Evolutionary conservation across 2,113 vertebrate species (phyloP).

Genomic region (Oostethus manadensis): DNA sequence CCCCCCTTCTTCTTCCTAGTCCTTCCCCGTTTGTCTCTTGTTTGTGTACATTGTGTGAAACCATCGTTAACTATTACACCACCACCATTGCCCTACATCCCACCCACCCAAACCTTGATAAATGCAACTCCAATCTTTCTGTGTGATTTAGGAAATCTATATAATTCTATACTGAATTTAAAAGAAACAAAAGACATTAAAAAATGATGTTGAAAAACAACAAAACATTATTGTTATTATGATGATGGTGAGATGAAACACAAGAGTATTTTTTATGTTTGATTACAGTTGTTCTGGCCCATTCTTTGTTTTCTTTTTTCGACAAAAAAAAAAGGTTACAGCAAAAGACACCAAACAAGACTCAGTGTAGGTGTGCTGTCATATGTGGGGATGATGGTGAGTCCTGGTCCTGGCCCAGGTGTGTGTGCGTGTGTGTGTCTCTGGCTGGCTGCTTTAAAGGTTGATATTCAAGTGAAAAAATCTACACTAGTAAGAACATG

Average conservation of each 20-base stretch:
- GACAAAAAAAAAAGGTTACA: constrained; percentile 8
- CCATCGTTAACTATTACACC: constrained; percentile 64
- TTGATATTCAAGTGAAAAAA: constrained; percentile 41
- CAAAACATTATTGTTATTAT: constrained; percentile 15
- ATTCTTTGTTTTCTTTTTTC: constrained; percentile 55
- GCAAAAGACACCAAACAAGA: constrained; percentile 32
- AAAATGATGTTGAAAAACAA: constrained; percentile 52
- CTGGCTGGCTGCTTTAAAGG: constrained; percentile 53
- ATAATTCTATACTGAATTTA: constrained; percentile 71
- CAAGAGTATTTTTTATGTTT: constrained; percentile 47
- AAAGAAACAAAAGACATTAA: constrained; percentile 56
- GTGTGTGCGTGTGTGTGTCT: constrained; percentile 53
- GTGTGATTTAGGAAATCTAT: constrained; percentile 77
- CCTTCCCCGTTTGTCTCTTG: constrained; percentile 55
- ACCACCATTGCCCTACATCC: constrained; percentile 27
- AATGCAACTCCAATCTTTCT: constrained; percentile 70
- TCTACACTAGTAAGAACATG: constrained; percentile 59
- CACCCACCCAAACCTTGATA: constrained; percentile 42
- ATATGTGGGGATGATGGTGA: constrained; percentile 38
- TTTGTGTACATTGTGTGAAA: constrained; percentile 72
- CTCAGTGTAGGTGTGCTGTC: constrained; percentile 49
- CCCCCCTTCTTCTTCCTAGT: constrained; percentile 28
- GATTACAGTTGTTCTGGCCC: constrained; percentile 58
- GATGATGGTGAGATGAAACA: constrained; percentile 23
- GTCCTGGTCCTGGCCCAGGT: constrained; percentile 20